A percentile compares a stretch with the other conserved stretches of the same genome.
These are phyloP conservation scores for Malurus cyaneus DNA, from an alignment of 2,113 vertebrate genomes.

Conservation along the genomic window DNA sequence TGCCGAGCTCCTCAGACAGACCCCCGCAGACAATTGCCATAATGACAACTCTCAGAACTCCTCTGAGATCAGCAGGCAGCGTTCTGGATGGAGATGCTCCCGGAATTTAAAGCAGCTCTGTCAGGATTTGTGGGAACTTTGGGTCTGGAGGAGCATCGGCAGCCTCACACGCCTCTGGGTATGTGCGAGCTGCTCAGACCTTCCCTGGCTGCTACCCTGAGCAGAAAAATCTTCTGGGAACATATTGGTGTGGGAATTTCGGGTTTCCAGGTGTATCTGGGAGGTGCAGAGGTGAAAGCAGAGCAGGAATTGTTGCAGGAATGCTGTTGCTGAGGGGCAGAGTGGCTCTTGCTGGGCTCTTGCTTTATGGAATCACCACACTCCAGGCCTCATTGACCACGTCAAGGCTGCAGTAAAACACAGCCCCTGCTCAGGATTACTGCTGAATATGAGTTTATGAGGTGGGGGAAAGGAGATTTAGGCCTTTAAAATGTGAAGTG, in stretches of 20 bases:
- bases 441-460: background rate
- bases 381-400: background rate
- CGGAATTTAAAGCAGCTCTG: background rate
- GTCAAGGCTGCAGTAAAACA: background rate
- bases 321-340: background rate
- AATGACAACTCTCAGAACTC: constrained; percentile 11
- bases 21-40: constrained; percentile 28
- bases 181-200: background rate
- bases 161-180: accelerated
- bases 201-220: background rate
- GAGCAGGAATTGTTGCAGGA: background rate
- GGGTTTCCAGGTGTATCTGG: accelerated
- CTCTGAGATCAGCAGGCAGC: constrained; percentile 17
- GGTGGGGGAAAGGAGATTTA: background rate
- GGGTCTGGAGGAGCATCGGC: background rate
- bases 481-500: background rate
- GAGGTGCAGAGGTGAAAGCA: background rate
- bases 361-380: background rate
- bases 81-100: background rate
- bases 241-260: background rate
- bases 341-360: background rate
- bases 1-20: background rate
- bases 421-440: background rate
- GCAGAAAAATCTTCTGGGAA: background rate
- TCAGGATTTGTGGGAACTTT: background rate